Conservation (phyloP, 2,888 invertebrate genomes). For the Rutpela maculata region DNA sequence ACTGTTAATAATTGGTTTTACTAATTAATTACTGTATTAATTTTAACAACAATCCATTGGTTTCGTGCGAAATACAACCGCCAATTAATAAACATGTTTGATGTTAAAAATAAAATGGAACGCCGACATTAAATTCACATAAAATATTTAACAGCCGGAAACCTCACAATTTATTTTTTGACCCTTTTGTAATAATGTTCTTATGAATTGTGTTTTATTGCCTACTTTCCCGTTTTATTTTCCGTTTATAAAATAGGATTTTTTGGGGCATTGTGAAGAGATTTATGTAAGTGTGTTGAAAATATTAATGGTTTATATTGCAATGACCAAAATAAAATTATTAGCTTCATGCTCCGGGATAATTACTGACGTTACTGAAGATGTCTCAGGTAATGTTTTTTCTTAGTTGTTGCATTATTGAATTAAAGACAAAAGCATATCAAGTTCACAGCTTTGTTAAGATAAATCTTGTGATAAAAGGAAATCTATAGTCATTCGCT, state of each 20-base stretch:
- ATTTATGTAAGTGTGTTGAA: slow-evolving; percentile 30
- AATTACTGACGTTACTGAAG: too few species aligned
- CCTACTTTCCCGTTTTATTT: slow-evolving; percentile 16
- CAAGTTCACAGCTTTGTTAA: too few species aligned
- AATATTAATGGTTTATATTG: slow-evolving; percentile 16
- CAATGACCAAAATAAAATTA: background rate
- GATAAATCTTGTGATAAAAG: too few species aligned
- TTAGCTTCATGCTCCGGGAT: background rate
- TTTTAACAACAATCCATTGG: background rate
- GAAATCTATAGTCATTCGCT: too few species aligned
- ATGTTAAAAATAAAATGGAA: slow-evolving; percentile 8
- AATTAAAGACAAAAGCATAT: too few species aligned
- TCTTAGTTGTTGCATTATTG: too few species aligned
- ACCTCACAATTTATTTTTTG: slow-evolving; percentile 11
- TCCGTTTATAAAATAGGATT: slow-evolving; percentile 13
- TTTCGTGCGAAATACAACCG: background rate
- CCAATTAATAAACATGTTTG: slow-evolving; percentile 9
- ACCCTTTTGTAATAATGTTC: slow-evolving; percentile 29
- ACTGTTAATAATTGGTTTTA: background rate
- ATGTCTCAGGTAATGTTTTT: too few species aligned
- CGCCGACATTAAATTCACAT: background rate
- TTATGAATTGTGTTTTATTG: slow-evolving; percentile 17
- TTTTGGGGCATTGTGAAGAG: slow-evolving; percentile 11
- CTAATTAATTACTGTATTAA: background rate
- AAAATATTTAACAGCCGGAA: slow-evolving; percentile 8